Percentiles rank a stretch among this genome's conserved stretches.
phyloP scores from a whole-genome alignment of 2,113 vertebrate species.

The Taxidea taxus region DNA sequence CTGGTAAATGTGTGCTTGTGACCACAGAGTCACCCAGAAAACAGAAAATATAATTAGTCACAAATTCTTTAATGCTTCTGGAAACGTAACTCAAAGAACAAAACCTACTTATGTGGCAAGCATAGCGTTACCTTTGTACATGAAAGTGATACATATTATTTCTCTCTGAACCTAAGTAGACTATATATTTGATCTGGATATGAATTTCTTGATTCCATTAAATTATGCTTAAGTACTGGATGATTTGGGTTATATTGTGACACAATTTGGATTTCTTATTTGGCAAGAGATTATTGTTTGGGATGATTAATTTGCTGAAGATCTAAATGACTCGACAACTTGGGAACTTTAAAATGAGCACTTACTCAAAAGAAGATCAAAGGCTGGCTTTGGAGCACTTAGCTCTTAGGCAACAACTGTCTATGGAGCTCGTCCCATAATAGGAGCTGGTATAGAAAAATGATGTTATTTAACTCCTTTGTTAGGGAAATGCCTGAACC shows the following conservation, averaged over 20 bases:
- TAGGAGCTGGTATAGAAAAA: background rate
- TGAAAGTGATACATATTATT: background rate
- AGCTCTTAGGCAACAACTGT: background rate
- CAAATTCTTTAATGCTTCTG: background rate
- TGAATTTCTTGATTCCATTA: background rate
- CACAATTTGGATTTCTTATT: constrained; percentile 10
- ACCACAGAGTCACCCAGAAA: background rate
- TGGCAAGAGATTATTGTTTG: background rate
- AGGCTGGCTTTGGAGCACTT: background rate
- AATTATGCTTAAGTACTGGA: background rate
- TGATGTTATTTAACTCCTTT: background rate
- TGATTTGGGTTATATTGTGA: background rate
- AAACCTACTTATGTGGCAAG: background rate
- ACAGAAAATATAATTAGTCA: background rate
- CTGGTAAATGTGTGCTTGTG: background rate
- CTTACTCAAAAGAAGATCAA: constrained; percentile 16
- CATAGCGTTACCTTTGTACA: background rate
- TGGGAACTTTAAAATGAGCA: background rate
- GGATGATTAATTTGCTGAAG: background rate
- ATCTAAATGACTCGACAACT: background rate
- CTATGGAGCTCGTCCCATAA: background rate
- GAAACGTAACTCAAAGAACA: background rate
- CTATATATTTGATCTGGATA: background rate
- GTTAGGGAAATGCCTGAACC: background rate
- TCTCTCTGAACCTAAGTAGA: background rate